Percentiles rank a stretch among this genome's conserved stretches.
phyloP scores from a whole-genome alignment of 2,113 vertebrate species.

The Rhinopithecus roxellana region DNA sequence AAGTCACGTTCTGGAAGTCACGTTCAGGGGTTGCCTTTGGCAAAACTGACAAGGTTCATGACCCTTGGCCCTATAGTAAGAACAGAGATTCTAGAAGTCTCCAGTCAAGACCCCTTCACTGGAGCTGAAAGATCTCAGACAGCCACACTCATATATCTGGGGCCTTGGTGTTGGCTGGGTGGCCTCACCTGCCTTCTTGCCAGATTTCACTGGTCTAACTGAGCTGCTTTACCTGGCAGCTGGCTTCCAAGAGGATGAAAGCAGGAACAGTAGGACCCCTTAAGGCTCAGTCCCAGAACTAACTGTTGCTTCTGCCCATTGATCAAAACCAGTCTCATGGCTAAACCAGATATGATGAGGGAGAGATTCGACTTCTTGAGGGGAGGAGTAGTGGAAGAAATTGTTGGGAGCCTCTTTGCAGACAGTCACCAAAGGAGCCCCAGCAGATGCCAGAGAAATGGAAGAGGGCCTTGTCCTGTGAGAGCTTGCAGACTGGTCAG shows the following conservation, averaged over 20 bases:
- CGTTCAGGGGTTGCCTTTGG: not conserved
- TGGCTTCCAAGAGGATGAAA: not conserved
- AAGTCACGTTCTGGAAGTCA: not conserved
- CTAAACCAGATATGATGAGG: not conserved
- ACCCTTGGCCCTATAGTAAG: not conserved
- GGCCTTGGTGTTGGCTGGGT: not conserved
- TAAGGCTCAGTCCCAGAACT: not conserved
- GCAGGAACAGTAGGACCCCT: not conserved
- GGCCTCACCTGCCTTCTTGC: not conserved
- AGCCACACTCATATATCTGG: accelerated
- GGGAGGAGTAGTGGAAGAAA: not conserved
- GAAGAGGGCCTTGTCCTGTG: not conserved
- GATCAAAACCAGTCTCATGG: too few relatives aligned
- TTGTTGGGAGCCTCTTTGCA: not conserved
- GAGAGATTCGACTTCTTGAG: not conserved
- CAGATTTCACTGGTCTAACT: not conserved
- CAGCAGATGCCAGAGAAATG: not conserved
- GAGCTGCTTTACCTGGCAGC: not conserved
- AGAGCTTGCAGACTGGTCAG: not conserved
- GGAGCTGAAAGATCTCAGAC: not conserved
- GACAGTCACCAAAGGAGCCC: not conserved
- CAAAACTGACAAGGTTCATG: not conserved
- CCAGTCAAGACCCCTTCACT: not conserved
- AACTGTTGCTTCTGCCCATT: not conserved
- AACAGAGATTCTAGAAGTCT: not conserved